These are phyloP conservation scores for Frankliniella intonsa DNA, from an alignment of 2,888 invertebrate genomes.

Conservation along the genomic window DNA sequence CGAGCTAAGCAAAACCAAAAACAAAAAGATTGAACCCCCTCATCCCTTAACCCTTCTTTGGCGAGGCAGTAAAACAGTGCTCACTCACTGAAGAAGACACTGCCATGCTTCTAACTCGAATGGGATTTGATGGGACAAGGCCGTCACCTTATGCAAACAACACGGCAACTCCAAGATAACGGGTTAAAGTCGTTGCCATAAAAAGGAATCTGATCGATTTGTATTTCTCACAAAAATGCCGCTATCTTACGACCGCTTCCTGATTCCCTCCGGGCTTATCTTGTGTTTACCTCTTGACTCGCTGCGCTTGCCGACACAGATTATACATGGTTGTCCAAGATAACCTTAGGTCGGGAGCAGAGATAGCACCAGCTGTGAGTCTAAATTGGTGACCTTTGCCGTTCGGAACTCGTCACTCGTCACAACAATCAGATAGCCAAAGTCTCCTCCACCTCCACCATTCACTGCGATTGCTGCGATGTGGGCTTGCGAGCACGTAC, in stretches of 20 bases:
- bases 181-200: too few species aligned
- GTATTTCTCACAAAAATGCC: neutral
- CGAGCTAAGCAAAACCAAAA: too few species aligned
- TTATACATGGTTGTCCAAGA: neutral
- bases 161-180: too few species aligned
- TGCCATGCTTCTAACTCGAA: too few species aligned
- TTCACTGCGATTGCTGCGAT: neutral
- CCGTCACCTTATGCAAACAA: too few species aligned
- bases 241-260: neutral
- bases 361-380: neutral
- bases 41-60: too few species aligned
- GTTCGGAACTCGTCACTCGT: neutral
- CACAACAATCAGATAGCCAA: slow-evolving; percentile 9
- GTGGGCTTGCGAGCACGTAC: neutral
- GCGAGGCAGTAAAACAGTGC: too few species aligned
- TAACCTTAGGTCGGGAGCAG: neutral
- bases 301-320: slow-evolving; percentile 12
- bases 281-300: slow-evolving; percentile 15
- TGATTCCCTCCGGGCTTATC: neutral
- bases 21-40: too few species aligned
- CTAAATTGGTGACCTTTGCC: slow-evolving; percentile 3
- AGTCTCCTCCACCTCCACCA: neutral
- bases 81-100: too few species aligned
- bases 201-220: too few species aligned
- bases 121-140: too few species aligned